Percentiles rank a stretch among this genome's conserved stretches.
Conservation (phyloP, 2,888 invertebrate genomes). For the Nasonovia ribisnigri region DNA sequence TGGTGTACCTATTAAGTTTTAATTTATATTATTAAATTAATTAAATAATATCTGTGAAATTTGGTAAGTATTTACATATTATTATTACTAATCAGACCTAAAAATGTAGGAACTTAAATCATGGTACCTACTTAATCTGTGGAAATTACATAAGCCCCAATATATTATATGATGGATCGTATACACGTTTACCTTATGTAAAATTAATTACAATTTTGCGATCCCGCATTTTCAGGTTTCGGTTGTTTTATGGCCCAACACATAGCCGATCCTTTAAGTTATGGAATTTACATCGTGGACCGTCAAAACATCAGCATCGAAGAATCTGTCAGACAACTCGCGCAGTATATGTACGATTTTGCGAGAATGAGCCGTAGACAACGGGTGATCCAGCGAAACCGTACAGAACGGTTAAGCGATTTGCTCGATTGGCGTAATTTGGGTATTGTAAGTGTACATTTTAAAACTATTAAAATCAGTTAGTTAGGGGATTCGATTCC, state of each 20-base stretch:
- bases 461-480: not conserved
- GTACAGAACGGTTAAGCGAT: constrained; percentile 96
- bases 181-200: not conserved
- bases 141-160: not conserved
- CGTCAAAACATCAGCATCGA: constrained; percentile 90
- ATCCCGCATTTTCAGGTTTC: constrained; percentile 77
- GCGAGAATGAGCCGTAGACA: constrained; percentile 90
- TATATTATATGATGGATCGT: not conserved
- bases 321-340: constrained; percentile 90
- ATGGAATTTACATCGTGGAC: constrained; percentile 98
- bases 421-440: constrained; percentile 98
- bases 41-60: not conserved
- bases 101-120: not conserved
- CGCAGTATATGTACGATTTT: constrained; percentile 94
- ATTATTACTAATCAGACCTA: not conserved
- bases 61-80: too few species aligned
- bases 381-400: constrained; percentile 96
- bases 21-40: not conserved
- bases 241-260: constrained; percentile 99
- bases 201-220: not conserved
- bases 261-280: constrained; percentile 96
- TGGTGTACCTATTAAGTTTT: too few species aligned
- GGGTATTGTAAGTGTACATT: constrained; percentile 83
- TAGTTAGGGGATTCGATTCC: not conserved
- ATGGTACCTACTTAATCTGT: not conserved